A percentile compares a stretch with the other conserved stretches of the same genome.
Conservation (phyloP, 2,113 vertebrate species). For the Stomatorhinus ivindoensis region DNA sequence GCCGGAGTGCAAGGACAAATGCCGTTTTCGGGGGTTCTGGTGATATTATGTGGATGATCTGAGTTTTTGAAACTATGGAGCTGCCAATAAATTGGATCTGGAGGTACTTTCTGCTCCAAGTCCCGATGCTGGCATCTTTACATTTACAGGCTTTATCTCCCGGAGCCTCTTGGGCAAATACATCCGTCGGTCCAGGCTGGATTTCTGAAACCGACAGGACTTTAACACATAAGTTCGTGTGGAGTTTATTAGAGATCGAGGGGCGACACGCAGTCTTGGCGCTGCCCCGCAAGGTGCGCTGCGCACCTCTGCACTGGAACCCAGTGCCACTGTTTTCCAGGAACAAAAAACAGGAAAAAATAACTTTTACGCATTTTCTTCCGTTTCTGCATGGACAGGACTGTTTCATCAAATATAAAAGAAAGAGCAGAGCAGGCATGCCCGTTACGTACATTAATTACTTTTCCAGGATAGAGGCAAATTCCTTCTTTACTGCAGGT, state of each 20-base stretch:
- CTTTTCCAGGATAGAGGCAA: not conserved
- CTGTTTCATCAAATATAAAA: constrained; percentile 29
- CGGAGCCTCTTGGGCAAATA: constrained; percentile 41
- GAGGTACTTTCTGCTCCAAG: constrained; percentile 32
- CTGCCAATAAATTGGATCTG: constrained; percentile 35
- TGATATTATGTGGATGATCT: constrained; percentile 15
- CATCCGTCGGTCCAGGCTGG: constrained; percentile 53
- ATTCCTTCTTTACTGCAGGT: constrained; percentile 23
- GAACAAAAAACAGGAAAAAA: constrained; percentile 21
- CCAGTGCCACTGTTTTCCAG: constrained; percentile 39
- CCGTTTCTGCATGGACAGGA: constrained; percentile 35
- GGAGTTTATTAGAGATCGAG: constrained; percentile 28
- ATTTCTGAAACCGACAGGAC: constrained; percentile 38
- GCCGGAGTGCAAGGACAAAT: constrained; percentile 3
- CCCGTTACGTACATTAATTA: constrained; percentile 31
- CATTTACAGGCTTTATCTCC: constrained; percentile 36
- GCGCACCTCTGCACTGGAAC: constrained; percentile 30
- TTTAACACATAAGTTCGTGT: constrained; percentile 26
- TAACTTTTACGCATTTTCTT: constrained; percentile 34
- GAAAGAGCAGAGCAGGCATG: constrained; percentile 19
- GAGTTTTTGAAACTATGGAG: constrained; percentile 38
- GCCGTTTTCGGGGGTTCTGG: not conserved
- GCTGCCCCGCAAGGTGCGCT: constrained; percentile 34
- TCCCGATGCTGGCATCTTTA: constrained; percentile 38
- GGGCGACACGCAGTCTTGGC: constrained; percentile 32